These are phyloP conservation scores for Matsumurasca onukii DNA, from an alignment of 1,140 invertebrate genomes.

Conservation along the genomic window DNA sequence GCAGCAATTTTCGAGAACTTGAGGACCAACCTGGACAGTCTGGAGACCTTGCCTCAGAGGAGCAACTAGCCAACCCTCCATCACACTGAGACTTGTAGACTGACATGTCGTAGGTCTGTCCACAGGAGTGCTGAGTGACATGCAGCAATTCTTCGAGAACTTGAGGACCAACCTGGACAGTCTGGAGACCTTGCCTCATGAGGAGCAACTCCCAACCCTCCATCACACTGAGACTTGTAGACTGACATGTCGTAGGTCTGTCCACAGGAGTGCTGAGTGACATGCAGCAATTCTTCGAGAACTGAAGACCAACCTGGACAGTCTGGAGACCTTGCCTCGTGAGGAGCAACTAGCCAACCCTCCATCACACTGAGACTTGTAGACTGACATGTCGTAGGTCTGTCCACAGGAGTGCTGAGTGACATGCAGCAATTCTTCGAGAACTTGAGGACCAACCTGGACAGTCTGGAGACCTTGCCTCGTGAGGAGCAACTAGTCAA, in stretches of 20 bases:
- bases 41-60: conserved; percentile 39
- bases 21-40: conserved; percentile 39
- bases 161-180: conserved; percentile 40
- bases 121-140: conserved; percentile 42
- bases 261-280: conserved; percentile 41
- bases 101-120: conserved; percentile 9
- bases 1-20: conserved; percentile 43
- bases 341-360: conserved; percentile 35
- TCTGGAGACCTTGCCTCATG: conserved; percentile 37
- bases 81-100: no score
- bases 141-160: conserved; percentile 43
- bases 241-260: conserved; percentile 6
- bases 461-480: conserved; percentile 38
- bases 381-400: conserved; percentile 4
- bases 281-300: conserved; percentile 43
- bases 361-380: no score
- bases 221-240: no score
- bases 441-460: conserved; percentile 39
- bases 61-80: no score
- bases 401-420: conserved; percentile 39
- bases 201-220: conserved; percentile 37
- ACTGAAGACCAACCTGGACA: conserved; percentile 39
- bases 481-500: conserved; percentile 35
- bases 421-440: conserved; percentile 44
- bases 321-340: conserved; percentile 37